Percentiles rank a stretch among this genome's conserved stretches.
Evolutionary conservation across 2,888 invertebrate genomes (phyloP).

Genomic region (Melinopterus prodromus): DNA sequence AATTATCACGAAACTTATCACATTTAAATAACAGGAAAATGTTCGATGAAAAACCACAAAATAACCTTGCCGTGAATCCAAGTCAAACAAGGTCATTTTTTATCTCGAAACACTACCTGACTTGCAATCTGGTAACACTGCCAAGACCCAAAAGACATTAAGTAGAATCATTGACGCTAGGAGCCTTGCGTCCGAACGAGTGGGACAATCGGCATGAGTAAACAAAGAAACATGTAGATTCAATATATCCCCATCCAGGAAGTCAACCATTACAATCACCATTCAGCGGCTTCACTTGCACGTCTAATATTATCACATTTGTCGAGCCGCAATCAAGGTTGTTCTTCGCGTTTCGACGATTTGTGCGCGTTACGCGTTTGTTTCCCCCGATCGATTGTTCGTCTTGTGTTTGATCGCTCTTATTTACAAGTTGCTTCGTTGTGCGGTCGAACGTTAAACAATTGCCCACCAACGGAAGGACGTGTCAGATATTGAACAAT

Average conservation of each 20-base stretch:
- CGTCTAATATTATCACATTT: slow-evolving; percentile 48
- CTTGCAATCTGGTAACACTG: no score
- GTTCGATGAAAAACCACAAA: no score
- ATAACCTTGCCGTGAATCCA: no score
- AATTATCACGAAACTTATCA: no score
- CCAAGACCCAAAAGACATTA: no score
- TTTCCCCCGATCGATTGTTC: neutral
- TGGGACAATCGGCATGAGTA: slow-evolving; percentile 8
- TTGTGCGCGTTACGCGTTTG: neutral
- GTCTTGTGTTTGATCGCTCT: neutral
- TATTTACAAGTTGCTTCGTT: neutral
- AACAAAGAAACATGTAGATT: slow-evolving; percentile 12
- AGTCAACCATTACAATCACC: slow-evolving; percentile 55
- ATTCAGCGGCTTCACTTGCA: slow-evolving; percentile 41
- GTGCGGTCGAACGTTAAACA: neutral
- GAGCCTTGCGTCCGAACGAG: neutral
- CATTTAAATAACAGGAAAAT: no score
- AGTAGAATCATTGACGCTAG: neutral
- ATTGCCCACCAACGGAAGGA: neutral
- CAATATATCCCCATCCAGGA: slow-evolving; percentile 53
- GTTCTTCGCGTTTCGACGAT: slow-evolving; percentile 28
- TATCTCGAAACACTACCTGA: no score
- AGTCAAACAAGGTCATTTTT: no score
- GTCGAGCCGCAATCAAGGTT: slow-evolving; percentile 47
- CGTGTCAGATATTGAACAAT: neutral